A percentile compares a stretch with the other conserved stretches of the same genome.
Conservation (phyloP, 2,888 invertebrate species). For the Drosophila kuntzei region DNA sequence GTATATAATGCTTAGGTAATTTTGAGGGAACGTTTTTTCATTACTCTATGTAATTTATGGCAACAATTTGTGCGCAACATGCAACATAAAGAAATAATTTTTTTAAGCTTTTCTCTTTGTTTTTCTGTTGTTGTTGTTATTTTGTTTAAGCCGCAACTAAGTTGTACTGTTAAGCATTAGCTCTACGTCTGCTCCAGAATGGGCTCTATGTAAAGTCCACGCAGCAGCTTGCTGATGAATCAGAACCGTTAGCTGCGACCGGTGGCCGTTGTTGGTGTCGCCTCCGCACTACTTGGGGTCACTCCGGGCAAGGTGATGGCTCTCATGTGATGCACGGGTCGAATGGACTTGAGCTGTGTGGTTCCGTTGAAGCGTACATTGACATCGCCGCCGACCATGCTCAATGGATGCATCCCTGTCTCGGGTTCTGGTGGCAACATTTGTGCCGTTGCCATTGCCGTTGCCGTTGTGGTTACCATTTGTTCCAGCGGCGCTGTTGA, state of each 20-base stretch:
- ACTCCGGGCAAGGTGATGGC: conserved; percentile 71
- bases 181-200: conserved; percentile 39
- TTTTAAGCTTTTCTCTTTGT: conserved; percentile 45
- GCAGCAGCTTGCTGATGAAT: conserved; percentile 84
- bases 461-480: conserved; percentile 35
- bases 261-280: conserved; percentile 49
- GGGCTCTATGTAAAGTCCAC: conserved; percentile 71
- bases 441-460: too few species aligned
- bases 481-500: conserved; percentile 39
- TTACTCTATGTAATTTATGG: conserved; percentile 57
- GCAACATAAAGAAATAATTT: conserved; percentile 60
- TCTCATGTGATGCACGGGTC: conserved; percentile 86
- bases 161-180: conserved; percentile 59
- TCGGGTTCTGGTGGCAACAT: conserved; percentile 33
- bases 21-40: conserved; percentile 37
- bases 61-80: conserved; percentile 77
- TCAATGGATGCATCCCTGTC: conserved; percentile 89
- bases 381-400: conserved; percentile 90
- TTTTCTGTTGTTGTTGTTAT: conserved; percentile 5
- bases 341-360: conserved; percentile 91
- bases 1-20: conserved; percentile 59
- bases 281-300: conserved; percentile 35
- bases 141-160: conserved; percentile 47
- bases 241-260: conserved; percentile 85
- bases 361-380: conserved; percentile 93